Evolutionary conservation across 1,140 invertebrate species (phyloP).

Genomic region (Dinoponera quadriceps): DNA sequence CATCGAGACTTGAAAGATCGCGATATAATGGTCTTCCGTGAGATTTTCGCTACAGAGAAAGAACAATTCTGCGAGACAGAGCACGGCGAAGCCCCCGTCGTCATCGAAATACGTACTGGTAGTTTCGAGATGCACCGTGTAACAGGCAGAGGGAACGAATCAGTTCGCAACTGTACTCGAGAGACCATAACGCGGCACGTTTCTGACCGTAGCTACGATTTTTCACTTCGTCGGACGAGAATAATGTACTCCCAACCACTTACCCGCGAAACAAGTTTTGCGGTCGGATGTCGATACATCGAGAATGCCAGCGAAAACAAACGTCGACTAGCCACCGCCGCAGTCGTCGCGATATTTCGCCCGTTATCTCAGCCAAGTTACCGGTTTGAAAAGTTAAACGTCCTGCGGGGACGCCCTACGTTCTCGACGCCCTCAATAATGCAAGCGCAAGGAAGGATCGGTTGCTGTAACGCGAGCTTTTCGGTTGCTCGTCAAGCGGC

Average conservation of each 20-base stretch:
- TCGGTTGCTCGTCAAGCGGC: constrained; percentile 6
- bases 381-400: constrained; percentile 40
- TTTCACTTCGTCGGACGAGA: constrained; percentile 57
- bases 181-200: constrained; percentile 49
- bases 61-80: background rate
- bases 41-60: background rate
- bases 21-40: background rate
- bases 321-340: background rate
- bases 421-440: constrained; percentile 29
- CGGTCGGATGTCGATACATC: constrained; percentile 43
- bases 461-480: background rate
- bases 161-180: constrained; percentile 45
- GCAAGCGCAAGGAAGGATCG: constrained; percentile 17
- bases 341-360: background rate
- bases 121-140: constrained; percentile 37
- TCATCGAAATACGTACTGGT: constrained; percentile 27
- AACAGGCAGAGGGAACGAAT: background rate
- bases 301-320: constrained; percentile 42
- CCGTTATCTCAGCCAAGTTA: constrained; percentile 25
- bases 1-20: background rate
- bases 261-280: constrained; percentile 38
- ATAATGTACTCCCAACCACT: constrained; percentile 37
- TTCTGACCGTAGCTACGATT: constrained; percentile 62
- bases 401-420: background rate
- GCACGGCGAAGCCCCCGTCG: background rate